Conservation (phyloP, 2,113 vertebrate genomes). For the Ptychochromis oligacanthus region DNA sequence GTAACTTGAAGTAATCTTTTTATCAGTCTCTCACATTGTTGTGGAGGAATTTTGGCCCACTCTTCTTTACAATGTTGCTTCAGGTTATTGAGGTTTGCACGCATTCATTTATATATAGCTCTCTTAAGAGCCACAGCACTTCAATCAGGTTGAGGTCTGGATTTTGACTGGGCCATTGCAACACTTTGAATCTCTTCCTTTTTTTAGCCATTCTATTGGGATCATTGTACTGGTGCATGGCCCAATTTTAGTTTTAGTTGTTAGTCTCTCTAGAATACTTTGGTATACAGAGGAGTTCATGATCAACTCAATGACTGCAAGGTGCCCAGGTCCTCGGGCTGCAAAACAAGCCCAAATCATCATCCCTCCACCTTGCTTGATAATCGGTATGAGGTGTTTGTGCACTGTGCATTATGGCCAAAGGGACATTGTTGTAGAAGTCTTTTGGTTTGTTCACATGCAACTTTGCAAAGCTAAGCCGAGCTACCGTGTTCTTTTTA, state of each 20-base stretch:
- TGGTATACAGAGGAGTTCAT: not conserved
- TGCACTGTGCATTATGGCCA: not conserved
- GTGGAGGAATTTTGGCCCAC: too few species aligned
- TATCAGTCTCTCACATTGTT: not conserved
- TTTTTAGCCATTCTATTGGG: not conserved
- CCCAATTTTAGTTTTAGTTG: not conserved
- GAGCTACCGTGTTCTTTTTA: not conserved
- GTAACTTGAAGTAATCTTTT: rapidly evolving
- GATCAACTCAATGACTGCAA: not conserved
- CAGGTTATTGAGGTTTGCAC: not conserved
- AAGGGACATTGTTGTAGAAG: not conserved
- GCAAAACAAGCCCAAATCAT: too few species aligned
- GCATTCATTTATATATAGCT: too few species aligned
- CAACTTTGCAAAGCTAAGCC: not conserved
- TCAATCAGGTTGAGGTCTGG: not conserved
- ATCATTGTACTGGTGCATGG: not conserved
- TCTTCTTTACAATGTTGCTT: rapidly evolving
- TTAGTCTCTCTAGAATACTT: not conserved
- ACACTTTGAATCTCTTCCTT: not conserved
- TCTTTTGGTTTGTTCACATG: not conserved
- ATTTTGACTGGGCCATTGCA: not conserved
- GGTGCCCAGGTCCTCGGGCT: not conserved
- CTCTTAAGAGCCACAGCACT: too few species aligned
- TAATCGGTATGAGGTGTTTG: not conserved
- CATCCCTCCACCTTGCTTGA: not conserved